Conservation (phyloP, 2,888 invertebrate genomes). For the Athrips mouffetella region DNA sequence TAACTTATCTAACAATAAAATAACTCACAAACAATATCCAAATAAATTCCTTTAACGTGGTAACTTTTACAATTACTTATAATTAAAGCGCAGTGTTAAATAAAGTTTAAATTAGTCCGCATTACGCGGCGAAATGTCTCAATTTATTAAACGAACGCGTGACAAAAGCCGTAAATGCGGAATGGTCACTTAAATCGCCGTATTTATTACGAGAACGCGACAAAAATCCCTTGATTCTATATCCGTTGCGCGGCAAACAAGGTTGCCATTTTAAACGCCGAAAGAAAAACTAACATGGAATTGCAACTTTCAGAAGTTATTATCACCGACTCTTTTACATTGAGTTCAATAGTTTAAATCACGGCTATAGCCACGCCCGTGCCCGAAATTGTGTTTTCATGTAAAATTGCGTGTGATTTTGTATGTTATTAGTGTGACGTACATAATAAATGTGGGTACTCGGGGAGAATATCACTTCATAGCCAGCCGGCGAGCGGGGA, state of each 20-base stretch:
- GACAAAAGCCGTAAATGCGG: conserved; percentile 59
- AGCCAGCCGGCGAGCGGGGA: too few species aligned
- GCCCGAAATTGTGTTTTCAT: conserved; percentile 54
- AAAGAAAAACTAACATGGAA: too few species aligned
- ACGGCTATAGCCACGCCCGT: conserved; percentile 49
- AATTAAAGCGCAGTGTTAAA: conserved; percentile 28
- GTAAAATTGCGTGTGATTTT: conserved; percentile 48
- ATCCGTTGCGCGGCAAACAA: not conserved
- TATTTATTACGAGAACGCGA: not conserved
- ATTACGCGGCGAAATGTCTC: conserved; percentile 52
- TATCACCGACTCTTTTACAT: too few species aligned
- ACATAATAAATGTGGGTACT: too few species aligned
- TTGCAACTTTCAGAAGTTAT: too few species aligned
- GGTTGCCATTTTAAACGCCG: not conserved
- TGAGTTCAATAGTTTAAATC: conserved; percentile 22
- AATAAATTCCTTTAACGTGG: conserved; percentile 8
- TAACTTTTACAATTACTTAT: conserved; percentile 15
- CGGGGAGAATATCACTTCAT: too few species aligned
- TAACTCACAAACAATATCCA: not conserved
- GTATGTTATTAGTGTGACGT: conserved; percentile 40
- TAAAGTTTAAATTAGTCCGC: conserved; percentile 26
- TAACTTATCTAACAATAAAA: too few species aligned
- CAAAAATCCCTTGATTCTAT: not conserved
- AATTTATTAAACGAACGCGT: conserved; percentile 61
- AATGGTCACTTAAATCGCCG: conserved; percentile 21